These are phyloP conservation scores for Sternotherus odoratus DNA, from an alignment of 2,797 vertebrate species.

Conservation along the genomic window DNA sequence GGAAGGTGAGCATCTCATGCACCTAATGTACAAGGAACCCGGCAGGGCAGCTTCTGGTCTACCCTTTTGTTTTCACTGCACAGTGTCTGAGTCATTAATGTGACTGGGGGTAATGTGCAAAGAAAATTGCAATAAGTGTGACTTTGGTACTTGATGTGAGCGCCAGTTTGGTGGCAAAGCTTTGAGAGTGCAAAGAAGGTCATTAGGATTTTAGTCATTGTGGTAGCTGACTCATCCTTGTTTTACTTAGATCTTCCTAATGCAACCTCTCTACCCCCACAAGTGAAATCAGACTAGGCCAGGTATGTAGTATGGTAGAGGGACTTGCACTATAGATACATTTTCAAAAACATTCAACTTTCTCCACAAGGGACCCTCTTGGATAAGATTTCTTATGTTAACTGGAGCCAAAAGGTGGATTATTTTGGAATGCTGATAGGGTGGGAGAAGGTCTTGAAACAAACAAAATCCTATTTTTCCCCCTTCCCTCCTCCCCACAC, in stretches of 20 bases:
- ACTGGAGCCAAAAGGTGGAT: background rate
- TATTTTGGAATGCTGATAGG: background rate
- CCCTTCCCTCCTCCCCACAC: no score
- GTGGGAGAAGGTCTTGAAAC: no score
- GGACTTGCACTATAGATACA: background rate
- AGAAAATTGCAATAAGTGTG: background rate
- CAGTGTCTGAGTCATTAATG: background rate
- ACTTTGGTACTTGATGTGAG: background rate
- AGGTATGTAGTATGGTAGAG: background rate
- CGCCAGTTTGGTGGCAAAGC: background rate
- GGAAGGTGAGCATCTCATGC: background rate
- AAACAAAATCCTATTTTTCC: background rate
- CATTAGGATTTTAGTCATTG: background rate
- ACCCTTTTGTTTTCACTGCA: background rate
- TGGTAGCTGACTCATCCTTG: background rate
- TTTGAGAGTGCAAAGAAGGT: background rate
- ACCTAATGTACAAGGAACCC: rapidly evolving
- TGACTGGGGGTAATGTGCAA: background rate
- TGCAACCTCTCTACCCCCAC: background rate
- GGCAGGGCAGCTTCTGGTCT: background rate
- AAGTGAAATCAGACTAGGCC: background rate
- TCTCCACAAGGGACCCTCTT: background rate
- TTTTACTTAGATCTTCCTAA: background rate
- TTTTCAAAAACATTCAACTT: background rate
- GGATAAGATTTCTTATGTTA: background rate